A percentile compares a stretch with the other conserved stretches of the same genome.
Conservation (phyloP, 2,113 vertebrate genomes). For the Paracanthobrama guichenoti region DNA sequence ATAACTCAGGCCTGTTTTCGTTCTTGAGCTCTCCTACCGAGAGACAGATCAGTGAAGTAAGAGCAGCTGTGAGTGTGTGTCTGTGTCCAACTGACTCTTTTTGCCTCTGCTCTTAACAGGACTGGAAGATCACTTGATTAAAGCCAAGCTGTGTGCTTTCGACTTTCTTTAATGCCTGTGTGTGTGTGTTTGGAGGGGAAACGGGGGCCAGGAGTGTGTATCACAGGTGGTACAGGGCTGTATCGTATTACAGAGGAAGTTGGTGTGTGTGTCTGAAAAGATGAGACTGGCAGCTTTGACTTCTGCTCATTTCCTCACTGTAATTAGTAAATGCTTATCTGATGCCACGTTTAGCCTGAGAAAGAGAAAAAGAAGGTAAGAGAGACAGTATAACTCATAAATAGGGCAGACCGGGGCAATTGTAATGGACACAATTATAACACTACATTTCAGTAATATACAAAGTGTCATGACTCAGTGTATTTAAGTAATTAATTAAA, state of each 20-base stretch:
- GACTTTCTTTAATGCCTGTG: not conserved
- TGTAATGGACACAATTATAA: not conserved
- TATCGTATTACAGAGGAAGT: conserved; percentile 17
- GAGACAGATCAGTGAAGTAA: not conserved
- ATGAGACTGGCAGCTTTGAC: conserved; percentile 28
- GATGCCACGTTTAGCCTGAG: conserved; percentile 8
- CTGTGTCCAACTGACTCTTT: conserved; percentile 5
- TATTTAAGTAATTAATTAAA: too few relatives aligned
- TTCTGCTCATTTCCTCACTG: conserved; percentile 39
- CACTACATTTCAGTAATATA: not conserved
- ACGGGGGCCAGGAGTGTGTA: not conserved
- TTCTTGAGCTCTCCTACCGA: not conserved
- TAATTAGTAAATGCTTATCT: conserved; percentile 31
- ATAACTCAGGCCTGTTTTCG: conserved; percentile 18
- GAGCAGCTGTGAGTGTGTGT: conserved; percentile 4
- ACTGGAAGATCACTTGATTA: not conserved
- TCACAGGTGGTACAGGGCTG: conserved; percentile 22
- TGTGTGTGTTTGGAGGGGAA: not conserved
- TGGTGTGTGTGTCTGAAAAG: conserved; percentile 13
- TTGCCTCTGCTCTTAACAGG: not conserved
- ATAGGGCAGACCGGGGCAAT: not conserved
- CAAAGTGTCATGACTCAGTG: not conserved
- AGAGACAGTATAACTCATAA: not conserved
- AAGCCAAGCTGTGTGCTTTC: conserved; percentile 8
- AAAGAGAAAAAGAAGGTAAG: not conserved